Conservation (phyloP, 2,113 vertebrate genomes). For the Ophthalmolycus amberensis region DNA sequence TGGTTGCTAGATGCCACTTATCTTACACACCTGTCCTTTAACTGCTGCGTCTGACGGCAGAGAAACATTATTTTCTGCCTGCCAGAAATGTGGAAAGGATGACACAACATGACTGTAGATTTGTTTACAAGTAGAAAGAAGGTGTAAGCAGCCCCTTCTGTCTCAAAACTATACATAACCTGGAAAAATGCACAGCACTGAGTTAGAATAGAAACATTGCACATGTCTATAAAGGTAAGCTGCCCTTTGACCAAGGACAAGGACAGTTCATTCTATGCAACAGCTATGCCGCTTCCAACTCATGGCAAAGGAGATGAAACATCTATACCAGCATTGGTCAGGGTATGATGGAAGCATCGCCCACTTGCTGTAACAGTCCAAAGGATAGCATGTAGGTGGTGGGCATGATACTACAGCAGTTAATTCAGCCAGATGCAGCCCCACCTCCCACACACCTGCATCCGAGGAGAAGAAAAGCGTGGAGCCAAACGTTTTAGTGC, state of each 20-base stretch:
- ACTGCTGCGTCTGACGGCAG: conserved; percentile 25
- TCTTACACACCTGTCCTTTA: neutral
- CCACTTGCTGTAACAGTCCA: neutral
- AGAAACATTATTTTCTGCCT: conserved; percentile 23
- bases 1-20: neutral
- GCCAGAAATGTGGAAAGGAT: conserved; percentile 19
- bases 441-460: neutral
- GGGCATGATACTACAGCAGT: neutral
- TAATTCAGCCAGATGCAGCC: neutral
- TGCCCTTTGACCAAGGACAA: neutral
- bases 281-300: neutral
- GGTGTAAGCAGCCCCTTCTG: conserved; percentile 5
- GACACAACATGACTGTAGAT: conserved; percentile 23
- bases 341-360: neutral
- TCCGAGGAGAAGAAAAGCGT: neutral
- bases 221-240: neutral
- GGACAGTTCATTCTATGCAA: neutral
- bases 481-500: neutral
- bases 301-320: neutral
- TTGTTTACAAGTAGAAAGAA: conserved; percentile 27
- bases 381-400: neutral
- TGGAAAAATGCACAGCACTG: neutral
- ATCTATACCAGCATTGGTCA: neutral
- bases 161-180: conserved; percentile 17
- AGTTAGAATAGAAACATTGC: neutral